A percentile compares a stretch with the other conserved stretches of the same genome.
These are phyloP conservation scores for Anthonomus grandis DNA, from an alignment of 1,140 invertebrate genomes.

Conservation along the genomic window DNA sequence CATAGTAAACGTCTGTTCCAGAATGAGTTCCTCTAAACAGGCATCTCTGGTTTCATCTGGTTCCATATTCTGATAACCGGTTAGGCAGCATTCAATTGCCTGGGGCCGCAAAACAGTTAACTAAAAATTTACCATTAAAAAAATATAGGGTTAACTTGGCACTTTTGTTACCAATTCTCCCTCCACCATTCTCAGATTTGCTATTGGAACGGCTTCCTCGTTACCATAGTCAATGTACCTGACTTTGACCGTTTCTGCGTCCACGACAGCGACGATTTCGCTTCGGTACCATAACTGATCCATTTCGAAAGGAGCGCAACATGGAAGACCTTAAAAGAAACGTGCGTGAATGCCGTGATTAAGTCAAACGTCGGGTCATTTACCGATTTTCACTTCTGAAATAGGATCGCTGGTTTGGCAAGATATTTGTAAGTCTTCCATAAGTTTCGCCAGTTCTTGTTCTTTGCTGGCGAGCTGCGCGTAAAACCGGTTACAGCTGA, in stretches of 20 bases:
- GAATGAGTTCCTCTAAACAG: constrained; percentile 50
- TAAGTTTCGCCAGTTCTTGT: constrained; percentile 54
- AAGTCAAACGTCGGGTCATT: not conserved
- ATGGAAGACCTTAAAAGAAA: constrained; percentile 58
- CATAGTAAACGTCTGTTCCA: constrained; percentile 55
- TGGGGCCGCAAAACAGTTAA: constrained; percentile 63
- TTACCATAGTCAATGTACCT: constrained; percentile 80
- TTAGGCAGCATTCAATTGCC: constrained; percentile 70
- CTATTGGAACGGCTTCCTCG: constrained; percentile 60
- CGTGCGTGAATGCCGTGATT: too few species aligned
- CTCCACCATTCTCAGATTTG: constrained; percentile 60
- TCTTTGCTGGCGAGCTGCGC: constrained; percentile 63
- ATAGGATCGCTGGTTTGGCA: constrained; percentile 41
- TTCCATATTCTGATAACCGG: constrained; percentile 52
- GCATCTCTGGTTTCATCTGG: constrained; percentile 44
- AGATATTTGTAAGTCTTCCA: constrained; percentile 51
- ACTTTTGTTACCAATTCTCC: constrained; percentile 47
- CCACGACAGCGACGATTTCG: constrained; percentile 53
- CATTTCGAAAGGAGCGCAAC: constrained; percentile 67
- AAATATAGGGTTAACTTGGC: too few species aligned
- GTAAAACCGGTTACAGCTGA: constrained; percentile 67
- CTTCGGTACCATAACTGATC: constrained; percentile 73
- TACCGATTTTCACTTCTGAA: constrained; percentile 33
- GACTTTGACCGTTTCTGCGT: constrained; percentile 53
- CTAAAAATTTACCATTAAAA: constrained; percentile 38